These are phyloP conservation scores for Cantharis flavilabris DNA, from an alignment of 2,888 invertebrate genomes.

Conservation along the genomic window DNA sequence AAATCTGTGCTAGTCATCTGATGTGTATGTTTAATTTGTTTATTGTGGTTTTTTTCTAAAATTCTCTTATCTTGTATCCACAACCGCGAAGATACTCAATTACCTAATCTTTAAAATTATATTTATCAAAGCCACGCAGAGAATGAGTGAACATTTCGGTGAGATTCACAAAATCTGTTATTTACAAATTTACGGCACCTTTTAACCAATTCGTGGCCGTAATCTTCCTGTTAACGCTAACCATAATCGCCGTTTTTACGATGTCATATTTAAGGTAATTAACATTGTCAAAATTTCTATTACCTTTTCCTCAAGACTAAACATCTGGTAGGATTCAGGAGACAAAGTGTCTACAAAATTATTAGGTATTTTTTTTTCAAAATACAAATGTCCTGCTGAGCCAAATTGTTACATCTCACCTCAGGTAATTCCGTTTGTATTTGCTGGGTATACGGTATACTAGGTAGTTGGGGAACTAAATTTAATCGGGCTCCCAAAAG, in stretches of 20 bases:
- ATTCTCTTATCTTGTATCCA: neutral
- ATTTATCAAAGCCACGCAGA: too few species aligned
- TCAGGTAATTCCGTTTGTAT: slow-evolving; percentile 14
- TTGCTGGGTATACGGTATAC: slow-evolving; percentile 9
- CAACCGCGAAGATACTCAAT: neutral
- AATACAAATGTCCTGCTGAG: slow-evolving; percentile 21
- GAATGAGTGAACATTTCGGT: too few species aligned
- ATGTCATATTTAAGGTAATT: slow-evolving; percentile 11
- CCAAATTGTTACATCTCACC: slow-evolving; percentile 16
- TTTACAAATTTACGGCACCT: neutral
- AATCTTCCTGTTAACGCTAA: neutral
- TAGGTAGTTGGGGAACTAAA: neutral
- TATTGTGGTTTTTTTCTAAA: too few species aligned
- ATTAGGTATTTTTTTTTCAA: slow-evolving; percentile 8
- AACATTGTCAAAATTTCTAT: slow-evolving; percentile 9
- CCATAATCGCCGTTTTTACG: neutral
- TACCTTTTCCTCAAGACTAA: slow-evolving; percentile 1
- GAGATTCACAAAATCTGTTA: neutral
- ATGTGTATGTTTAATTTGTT: neutral
- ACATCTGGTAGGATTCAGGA: slow-evolving; percentile 16
- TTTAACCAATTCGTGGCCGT: neutral
- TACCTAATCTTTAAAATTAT: neutral
- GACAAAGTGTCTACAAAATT: slow-evolving; percentile 20
- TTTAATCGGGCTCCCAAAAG: slow-evolving; percentile 18
- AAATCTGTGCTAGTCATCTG: neutral